Conservation (phyloP, 1,140 invertebrate species). For the Aphidius ervi region DNA sequence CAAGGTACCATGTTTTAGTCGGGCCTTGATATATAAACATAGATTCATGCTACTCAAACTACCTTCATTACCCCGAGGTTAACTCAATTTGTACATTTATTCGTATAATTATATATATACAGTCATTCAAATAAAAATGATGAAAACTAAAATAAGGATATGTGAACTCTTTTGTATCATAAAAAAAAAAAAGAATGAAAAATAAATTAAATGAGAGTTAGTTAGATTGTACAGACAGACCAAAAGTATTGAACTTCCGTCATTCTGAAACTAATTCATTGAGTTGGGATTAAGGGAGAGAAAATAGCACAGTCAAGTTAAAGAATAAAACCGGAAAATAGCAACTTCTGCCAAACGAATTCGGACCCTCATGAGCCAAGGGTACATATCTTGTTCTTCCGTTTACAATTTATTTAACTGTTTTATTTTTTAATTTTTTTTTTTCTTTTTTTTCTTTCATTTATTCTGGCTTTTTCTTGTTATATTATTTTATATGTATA, state of each 20-base stretch:
- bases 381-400: conserved; percentile 1
- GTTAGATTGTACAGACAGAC: not conserved
- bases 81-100: no score
- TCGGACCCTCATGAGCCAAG: conserved; percentile 9
- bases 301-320: conserved; percentile 28
- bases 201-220: no score
- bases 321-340: conserved; percentile 33
- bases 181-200: no score
- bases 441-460: not conserved
- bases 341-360: conserved; percentile 30
- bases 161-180: no score
- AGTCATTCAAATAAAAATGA: no score
- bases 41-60: conserved; percentile 24
- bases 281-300: conserved; percentile 40
- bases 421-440: not conserved
- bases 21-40: conserved; percentile 16
- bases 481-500: not conserved
- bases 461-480: conserved; percentile 2
- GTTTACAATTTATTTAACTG: not conserved
- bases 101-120: no score
- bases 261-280: conserved; percentile 36
- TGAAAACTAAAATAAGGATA: no score
- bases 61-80: not conserved
- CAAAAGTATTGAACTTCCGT: conserved; percentile 40
- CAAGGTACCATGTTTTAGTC: not conserved